Conservation (phyloP, 1,140 invertebrate genomes). For the Bombus affinis region DNA sequence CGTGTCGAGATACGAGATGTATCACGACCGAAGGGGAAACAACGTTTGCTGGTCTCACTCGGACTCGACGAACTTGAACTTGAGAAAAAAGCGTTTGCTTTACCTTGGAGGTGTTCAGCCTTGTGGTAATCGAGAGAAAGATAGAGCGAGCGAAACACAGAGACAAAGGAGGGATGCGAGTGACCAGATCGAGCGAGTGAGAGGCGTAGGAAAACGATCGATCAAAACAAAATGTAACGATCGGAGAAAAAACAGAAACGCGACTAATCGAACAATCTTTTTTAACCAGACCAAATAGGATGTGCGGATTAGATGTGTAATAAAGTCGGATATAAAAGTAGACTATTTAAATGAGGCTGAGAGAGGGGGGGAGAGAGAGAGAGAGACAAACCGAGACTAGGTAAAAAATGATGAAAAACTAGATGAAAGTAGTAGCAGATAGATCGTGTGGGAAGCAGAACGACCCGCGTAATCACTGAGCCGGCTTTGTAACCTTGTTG, state of each 20-base stretch:
- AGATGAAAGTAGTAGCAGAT: conserved; percentile 11
- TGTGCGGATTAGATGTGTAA: neutral
- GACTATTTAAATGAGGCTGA: no score
- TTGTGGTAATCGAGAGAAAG: conserved; percentile 37
- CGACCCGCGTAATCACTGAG: conserved; percentile 46
- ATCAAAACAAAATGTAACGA: neutral
- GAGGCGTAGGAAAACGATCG: neutral
- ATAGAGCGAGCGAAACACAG: conserved; percentile 7
- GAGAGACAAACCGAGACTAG: no score
- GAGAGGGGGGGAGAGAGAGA: neutral
- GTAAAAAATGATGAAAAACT: conserved; percentile 14
- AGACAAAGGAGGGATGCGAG: neutral
- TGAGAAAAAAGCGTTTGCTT: conserved; percentile 60
- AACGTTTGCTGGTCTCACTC: neutral
- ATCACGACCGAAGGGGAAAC: conserved; percentile 22
- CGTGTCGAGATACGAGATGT: neutral
- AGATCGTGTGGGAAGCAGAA: conserved; percentile 19
- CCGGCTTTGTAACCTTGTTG: conserved; percentile 57
- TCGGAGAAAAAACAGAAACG: neutral
- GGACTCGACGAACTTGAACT: conserved; percentile 72
- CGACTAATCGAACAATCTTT: neutral
- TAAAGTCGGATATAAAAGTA: no score
- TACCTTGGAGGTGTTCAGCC: conserved; percentile 55
- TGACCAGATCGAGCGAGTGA: neutral
- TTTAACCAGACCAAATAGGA: neutral